Evolutionary conservation across 2,888 invertebrate species (phyloP).

Genomic region (Eueremaeus valkanovi): DNA sequence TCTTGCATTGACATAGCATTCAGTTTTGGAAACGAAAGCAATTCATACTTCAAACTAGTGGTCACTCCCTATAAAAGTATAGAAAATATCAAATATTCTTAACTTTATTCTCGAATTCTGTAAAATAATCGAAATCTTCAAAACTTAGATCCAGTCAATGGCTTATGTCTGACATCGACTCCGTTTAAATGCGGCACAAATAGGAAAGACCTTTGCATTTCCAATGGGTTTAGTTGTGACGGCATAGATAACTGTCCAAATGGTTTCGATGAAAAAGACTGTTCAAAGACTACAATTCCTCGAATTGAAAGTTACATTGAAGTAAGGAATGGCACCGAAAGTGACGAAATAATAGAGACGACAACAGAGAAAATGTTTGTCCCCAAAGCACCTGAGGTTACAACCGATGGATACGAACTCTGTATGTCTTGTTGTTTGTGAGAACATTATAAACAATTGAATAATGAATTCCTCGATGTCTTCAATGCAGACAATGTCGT

Average conservation of each 20-base stretch:
- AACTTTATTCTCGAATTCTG: not conserved
- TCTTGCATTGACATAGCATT: not conserved
- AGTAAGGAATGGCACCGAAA: not conserved
- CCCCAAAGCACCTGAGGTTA: no score
- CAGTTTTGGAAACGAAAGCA: not conserved
- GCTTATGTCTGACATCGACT: not conserved
- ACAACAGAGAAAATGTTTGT: not conserved
- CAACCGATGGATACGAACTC: not conserved
- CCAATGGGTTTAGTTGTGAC: not conserved
- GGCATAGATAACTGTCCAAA: not conserved
- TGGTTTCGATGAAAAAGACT: not conserved
- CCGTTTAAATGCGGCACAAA: not conserved
- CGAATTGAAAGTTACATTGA: not conserved
- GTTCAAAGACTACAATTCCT: not conserved
- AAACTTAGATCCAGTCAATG: not conserved
- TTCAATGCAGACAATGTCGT: not conserved
- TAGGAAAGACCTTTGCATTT: not conserved
- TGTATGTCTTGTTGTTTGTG: no score
- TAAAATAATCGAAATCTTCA: not conserved
- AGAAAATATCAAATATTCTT: not conserved
- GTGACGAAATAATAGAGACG: not conserved
- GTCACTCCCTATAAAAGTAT: conserved; percentile 4
- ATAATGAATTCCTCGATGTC: not conserved
- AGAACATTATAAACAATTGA: no score
- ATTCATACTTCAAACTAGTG: not conserved